Conservation (phyloP, 2,113 vertebrate genomes). For the Centropus unirufus region DNA sequence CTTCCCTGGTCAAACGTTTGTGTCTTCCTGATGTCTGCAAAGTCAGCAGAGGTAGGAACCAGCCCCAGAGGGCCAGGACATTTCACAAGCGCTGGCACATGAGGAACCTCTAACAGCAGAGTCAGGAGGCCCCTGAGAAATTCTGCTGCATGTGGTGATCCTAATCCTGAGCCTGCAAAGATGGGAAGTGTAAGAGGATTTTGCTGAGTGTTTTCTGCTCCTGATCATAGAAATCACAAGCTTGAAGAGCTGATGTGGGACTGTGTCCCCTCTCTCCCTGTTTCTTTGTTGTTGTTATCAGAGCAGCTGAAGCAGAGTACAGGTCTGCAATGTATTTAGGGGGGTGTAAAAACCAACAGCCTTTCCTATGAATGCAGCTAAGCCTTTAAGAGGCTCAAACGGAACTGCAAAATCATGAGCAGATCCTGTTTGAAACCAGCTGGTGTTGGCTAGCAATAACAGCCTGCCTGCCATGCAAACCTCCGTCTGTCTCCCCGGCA, state of each 20-base stretch:
- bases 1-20: not conserved
- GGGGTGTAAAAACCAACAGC: not conserved
- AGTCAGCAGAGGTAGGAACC: not conserved
- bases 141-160: not conserved
- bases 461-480: not conserved
- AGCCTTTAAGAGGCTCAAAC: not conserved
- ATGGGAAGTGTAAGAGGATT: not conserved
- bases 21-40: not conserved
- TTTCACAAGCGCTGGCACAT: not conserved
- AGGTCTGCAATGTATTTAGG: not conserved
- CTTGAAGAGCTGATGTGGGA: not conserved
- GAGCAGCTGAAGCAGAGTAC: not conserved
- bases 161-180: not conserved
- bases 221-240: not conserved
- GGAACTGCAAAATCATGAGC: not conserved
- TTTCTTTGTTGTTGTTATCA: not conserved
- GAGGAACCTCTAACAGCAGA: not conserved
- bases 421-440: slow-evolving; percentile 1
- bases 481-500: not conserved
- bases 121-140: not conserved
- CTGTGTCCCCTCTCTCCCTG: not conserved
- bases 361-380: not conserved
- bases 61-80: not conserved
- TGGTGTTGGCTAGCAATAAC: not conserved
- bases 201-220: not conserved